phyloP scores from a whole-genome alignment of 2,888 invertebrate species.

The Julus scanicus region DNA sequence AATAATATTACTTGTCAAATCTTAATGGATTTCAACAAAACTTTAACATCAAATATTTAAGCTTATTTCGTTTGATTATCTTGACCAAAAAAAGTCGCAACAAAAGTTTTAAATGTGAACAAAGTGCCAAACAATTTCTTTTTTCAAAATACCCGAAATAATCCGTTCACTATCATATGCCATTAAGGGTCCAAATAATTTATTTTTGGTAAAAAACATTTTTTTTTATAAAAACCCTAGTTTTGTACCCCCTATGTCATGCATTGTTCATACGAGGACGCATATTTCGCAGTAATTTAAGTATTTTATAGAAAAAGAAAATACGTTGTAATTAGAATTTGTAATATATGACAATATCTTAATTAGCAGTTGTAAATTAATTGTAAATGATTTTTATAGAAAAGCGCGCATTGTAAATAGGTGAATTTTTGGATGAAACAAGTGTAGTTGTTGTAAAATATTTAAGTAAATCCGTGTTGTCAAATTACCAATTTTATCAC shows the following conservation, averaged over 20 bases:
- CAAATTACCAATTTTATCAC: not conserved
- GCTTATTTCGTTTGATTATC: too few species aligned
- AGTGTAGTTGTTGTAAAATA: slow-evolving; percentile 19
- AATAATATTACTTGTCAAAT: too few species aligned
- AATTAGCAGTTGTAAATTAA: slow-evolving; percentile 5
- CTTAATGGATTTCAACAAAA: too few species aligned
- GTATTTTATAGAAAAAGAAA: not conserved
- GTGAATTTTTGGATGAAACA: not conserved
- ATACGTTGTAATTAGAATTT: not conserved
- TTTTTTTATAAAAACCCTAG: not conserved
- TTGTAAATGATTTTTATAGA: slow-evolving; percentile 33
- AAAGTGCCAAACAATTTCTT: slow-evolving; percentile 28
- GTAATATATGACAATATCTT: slow-evolving; percentile 4
- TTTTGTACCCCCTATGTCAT: not conserved
- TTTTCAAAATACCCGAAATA: not conserved
- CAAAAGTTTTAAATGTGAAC: too few species aligned
- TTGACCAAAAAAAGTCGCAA: too few species aligned
- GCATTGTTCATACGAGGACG: not conserved
- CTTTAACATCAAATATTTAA: too few species aligned
- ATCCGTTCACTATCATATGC: not conserved
- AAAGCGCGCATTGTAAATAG: slow-evolving; percentile 21
- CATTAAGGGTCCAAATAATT: not conserved
- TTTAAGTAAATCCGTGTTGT: not conserved
- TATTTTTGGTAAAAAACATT: not conserved
- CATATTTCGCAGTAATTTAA: not conserved